Base-by-base conservation (phyloP, 1,140 invertebrate genomes). In the Drosophila azteca region DNA sequence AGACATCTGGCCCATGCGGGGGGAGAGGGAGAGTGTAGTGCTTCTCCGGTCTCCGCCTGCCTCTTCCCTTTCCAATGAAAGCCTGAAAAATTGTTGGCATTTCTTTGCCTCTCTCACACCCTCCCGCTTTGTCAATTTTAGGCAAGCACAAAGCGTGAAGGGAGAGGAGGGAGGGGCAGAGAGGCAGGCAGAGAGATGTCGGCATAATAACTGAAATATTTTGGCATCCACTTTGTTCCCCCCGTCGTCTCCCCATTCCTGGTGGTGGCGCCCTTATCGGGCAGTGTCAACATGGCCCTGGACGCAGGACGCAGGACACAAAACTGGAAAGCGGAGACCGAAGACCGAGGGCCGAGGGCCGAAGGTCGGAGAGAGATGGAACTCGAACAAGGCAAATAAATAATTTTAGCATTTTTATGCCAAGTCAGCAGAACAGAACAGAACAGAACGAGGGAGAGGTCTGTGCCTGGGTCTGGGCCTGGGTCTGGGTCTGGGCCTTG, bases 321-420 rank as follows among this genome's bases (percentile, higher is more conserved):
- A 89, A 87, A 87, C 79, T 87, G 83, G 31, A 35, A 0, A 35
- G 9, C 3, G 9, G 31, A 35, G 31, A 3, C 9, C 3, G 35
- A 11, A 13, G 35, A 35, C 31, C 31, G 17, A 20, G 1, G 31
- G 11, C n/a, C n/a, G 3, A 8, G 3, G 31, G 11, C 9, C 3
- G 35, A 39, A 13, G 35, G 9, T 11, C 35, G 11, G 35, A 39
- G 11, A 13, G 35, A 39, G 11, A 39, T 13, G 4, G 11, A 39
- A 13, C 35, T 39, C 83, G 90, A 88, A 88, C 83, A 88, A 87
- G 75, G 83, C 83, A 87, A 88, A 85, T 85, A 85, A 85, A 85
- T 85, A 85, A 85, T 85, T 87, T 87, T 85, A 87, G 82, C 82
- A 85, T 85, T 85, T 85, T 87, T 87, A 83, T 87, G 83, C 76